These are phyloP conservation scores for Furnarius figulus DNA, from an alignment of 2,113 vertebrate genomes.

Conservation along the genomic window DNA sequence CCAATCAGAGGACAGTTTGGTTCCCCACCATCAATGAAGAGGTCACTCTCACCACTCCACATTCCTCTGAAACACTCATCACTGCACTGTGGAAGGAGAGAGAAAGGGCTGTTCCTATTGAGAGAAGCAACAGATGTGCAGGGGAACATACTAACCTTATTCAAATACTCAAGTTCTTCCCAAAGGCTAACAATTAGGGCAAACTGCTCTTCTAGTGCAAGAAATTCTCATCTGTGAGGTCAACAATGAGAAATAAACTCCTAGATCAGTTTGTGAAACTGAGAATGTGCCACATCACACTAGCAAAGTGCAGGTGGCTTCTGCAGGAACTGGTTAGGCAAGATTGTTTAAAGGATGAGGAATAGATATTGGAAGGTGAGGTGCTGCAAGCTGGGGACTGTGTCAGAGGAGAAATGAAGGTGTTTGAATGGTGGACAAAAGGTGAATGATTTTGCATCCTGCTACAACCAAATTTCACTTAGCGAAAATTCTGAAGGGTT, in stretches of 20 bases:
- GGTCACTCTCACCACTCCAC: background rate
- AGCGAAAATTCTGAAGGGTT: background rate
- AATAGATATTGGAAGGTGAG: background rate
- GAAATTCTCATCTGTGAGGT: background rate
- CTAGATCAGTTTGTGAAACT: background rate
- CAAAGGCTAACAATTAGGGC: background rate
- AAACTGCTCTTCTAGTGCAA: background rate
- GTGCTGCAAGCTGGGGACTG: background rate
- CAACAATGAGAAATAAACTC: background rate
- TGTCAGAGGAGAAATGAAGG: background rate
- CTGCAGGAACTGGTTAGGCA: background rate
- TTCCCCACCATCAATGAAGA: background rate
- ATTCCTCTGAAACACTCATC: background rate
- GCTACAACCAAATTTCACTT: background rate
- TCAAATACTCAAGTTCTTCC: background rate
- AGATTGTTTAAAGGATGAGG: background rate
- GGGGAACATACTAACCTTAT: background rate
- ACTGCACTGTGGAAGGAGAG: background rate
- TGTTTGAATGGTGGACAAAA: background rate
- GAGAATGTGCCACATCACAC: background rate
- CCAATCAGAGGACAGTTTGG: background rate
- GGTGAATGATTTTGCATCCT: background rate
- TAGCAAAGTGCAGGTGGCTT: background rate
- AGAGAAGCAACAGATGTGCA: background rate
- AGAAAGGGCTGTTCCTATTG: background rate